These are phyloP conservation scores for Gymnodraco acuticeps DNA, from an alignment of 2,797 vertebrate species.

Conservation along the genomic window DNA sequence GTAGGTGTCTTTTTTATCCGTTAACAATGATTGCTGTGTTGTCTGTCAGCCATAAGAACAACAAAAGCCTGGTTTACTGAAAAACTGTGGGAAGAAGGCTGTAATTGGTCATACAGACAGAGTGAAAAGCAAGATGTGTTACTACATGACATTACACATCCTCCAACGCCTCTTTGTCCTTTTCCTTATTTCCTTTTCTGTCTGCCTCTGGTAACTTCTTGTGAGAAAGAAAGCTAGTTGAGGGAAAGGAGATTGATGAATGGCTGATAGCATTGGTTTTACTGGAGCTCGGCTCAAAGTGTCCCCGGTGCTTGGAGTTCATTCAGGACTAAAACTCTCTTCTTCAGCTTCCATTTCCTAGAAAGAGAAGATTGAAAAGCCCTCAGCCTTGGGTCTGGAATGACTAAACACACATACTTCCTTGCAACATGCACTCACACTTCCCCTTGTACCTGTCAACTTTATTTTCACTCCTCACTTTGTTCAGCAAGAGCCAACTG, in stretches of 20 bases:
- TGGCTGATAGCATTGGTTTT: conserved; percentile 43
- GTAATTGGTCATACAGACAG: background rate
- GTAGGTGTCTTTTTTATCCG: background rate
- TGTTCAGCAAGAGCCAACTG: conserved; percentile 40
- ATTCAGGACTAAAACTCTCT: conserved; percentile 35
- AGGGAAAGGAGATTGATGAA: conserved; percentile 51
- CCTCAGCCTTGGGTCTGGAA: conserved; percentile 18
- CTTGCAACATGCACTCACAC: conserved; percentile 12
- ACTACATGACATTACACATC: conserved; percentile 6
- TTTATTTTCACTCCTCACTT: conserved; percentile 19
- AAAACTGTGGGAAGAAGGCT: background rate
- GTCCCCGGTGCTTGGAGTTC: conserved; percentile 40
- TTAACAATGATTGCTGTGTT: background rate
- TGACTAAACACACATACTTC: conserved; percentile 33
- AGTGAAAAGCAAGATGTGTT: conserved; percentile 15
- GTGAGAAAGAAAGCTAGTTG: conserved; percentile 33
- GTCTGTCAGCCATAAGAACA: background rate
- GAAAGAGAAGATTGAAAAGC: conserved; percentile 43
- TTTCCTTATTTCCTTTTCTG: conserved; percentile 27
- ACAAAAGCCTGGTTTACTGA: background rate
- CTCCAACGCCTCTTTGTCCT: conserved; percentile 8
- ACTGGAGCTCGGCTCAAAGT: conserved; percentile 35
- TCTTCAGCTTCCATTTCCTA: conserved; percentile 21
- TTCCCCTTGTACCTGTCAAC: conserved; percentile 26
- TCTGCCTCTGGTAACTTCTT: conserved; percentile 17